Conservation (phyloP, 2,797 vertebrate genomes). For the Brachyalestes nurse region DNA sequence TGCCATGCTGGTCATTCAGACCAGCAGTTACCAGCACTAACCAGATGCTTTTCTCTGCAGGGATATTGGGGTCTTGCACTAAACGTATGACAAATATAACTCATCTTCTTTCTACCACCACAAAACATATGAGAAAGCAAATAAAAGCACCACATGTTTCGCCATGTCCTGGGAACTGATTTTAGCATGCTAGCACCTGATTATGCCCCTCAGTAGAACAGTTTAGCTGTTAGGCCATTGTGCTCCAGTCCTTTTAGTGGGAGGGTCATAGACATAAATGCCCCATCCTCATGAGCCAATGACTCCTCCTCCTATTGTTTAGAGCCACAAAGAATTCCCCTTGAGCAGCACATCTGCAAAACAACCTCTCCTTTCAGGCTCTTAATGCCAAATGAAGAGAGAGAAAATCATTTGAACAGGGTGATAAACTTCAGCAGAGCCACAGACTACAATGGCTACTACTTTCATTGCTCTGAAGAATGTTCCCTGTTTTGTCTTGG, state of each 20-base stretch:
- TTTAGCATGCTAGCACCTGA: constrained; percentile 11
- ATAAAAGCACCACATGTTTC: background rate
- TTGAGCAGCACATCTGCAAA: constrained; percentile 47
- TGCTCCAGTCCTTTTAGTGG: constrained; percentile 25
- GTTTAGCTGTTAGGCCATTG: constrained; percentile 24
- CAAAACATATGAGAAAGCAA: background rate
- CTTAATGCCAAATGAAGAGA: constrained; percentile 16
- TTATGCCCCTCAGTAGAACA: constrained; percentile 18
- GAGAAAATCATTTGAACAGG: constrained; percentile 35
- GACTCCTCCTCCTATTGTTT: constrained; percentile 36
- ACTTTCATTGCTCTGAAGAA: constrained; percentile 60
- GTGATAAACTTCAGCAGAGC: constrained; percentile 49
- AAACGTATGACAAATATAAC: background rate
- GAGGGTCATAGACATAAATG: background rate
- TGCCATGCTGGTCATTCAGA: too few species aligned
- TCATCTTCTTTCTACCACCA: background rate
- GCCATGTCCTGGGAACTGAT: background rate
- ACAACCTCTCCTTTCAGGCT: constrained; percentile 37
- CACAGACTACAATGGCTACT: constrained; percentile 48
- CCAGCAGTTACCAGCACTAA: too few species aligned
- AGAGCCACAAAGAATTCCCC: constrained; percentile 40
- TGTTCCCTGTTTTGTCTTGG: constrained; percentile 34
- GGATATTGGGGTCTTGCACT: background rate
- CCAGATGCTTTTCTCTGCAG: too few species aligned
- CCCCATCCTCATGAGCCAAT: constrained; percentile 20